Conservation (phyloP, 2,888 invertebrate genomes). For the Archips crataeganus region DNA sequence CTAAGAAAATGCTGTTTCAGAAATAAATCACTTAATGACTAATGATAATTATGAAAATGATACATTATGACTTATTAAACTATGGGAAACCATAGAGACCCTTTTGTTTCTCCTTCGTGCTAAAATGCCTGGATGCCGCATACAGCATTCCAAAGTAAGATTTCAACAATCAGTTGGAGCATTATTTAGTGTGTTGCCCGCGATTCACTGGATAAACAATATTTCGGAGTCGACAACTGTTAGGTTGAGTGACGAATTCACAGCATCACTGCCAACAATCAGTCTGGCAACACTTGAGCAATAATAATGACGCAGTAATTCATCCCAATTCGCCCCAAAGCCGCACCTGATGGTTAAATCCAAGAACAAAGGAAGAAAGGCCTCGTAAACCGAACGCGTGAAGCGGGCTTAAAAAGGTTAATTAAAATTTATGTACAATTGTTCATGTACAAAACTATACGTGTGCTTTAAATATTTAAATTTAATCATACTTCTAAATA, state of each 20-base stretch:
- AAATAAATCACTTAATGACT: no score
- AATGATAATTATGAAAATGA: no score
- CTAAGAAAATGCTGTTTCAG: no score
- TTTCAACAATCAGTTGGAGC: no score
- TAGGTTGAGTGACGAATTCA: conserved; percentile 37
- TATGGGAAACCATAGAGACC: no score
- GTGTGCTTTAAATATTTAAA: background rate
- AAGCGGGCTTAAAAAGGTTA: conserved; percentile 27
- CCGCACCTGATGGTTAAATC: conserved; percentile 5
- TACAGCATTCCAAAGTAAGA: no score
- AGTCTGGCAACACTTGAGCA: conserved; percentile 20
- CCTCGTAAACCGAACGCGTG: conserved; percentile 4
- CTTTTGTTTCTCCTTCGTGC: no score
- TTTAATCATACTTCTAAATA: background rate
- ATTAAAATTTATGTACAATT: conserved; percentile 18
- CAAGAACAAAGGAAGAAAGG: conserved; percentile 7
- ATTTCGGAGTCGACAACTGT: conserved; percentile 33
- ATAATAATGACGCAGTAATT: background rate
- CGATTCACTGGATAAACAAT: conserved; percentile 22
- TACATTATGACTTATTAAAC: no score
- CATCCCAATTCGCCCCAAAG: background rate
- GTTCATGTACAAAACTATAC: background rate
- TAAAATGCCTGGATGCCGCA: no score
- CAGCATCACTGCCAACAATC: conserved; percentile 19
- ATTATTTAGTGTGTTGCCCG: conserved; percentile 6